Conservation (phyloP, 2,797 vertebrate species). For the Balearica regulorum region DNA sequence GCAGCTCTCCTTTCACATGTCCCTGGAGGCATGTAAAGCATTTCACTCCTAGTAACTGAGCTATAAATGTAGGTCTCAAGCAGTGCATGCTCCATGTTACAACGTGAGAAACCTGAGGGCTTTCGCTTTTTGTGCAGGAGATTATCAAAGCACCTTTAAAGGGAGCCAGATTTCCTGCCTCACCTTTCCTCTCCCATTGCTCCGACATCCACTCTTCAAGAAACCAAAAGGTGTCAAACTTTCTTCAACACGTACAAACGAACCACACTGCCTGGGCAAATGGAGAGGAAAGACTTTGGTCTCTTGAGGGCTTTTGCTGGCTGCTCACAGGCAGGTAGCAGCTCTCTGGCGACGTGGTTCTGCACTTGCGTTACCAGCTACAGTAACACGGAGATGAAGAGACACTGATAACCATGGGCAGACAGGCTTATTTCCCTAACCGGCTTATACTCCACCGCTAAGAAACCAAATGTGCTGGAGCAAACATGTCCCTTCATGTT, state of each 20-base stretch:
- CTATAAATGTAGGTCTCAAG: constrained; percentile 1
- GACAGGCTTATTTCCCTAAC: background rate
- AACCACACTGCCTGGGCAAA: background rate
- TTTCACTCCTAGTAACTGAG: constrained; percentile 58
- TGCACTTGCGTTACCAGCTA: background rate
- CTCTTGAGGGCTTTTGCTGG: background rate
- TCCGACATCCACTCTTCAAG: background rate
- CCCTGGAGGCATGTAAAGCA: constrained; percentile 29
- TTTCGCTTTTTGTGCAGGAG: constrained; percentile 23
- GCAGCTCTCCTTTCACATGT: constrained; percentile 25
- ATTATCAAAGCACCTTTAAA: constrained; percentile 35
- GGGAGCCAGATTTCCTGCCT: constrained; percentile 46
- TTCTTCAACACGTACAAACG: background rate
- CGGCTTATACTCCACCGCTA: background rate
- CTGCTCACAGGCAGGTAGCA: background rate
- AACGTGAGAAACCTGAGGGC: constrained; percentile 14
- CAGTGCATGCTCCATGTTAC: background rate
- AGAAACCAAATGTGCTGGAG: background rate
- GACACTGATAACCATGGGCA: background rate
- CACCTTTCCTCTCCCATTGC: background rate
- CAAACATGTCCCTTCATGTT: constrained; percentile 19
- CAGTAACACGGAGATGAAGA: background rate
- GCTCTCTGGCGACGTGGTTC: background rate
- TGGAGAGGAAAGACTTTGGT: background rate
- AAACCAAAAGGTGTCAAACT: constrained; percentile 47